Conservation (phyloP, 2,797 vertebrate genomes). For the Sebastolobus alascanus region DNA sequence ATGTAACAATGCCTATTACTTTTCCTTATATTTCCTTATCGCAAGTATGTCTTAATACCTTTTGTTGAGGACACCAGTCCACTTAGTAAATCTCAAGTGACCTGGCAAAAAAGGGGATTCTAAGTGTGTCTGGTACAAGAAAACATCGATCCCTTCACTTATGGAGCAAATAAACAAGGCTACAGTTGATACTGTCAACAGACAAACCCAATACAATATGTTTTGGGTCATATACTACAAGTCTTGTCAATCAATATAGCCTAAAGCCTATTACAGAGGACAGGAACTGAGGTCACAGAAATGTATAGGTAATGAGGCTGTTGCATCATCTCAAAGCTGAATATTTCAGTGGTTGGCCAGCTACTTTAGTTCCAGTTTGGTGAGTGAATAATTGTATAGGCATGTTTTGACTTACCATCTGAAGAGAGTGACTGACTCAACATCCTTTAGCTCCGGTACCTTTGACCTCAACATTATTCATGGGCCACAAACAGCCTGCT, state of each 20-base stretch:
- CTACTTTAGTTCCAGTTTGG: slow-evolving; percentile 43
- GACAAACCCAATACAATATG: background rate
- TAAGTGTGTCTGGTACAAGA: background rate
- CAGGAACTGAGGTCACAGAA: slow-evolving; percentile 20
- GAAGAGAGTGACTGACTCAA: slow-evolving; percentile 66
- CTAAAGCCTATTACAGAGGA: background rate
- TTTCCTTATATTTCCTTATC: background rate
- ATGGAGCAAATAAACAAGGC: background rate
- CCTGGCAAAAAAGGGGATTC: background rate
- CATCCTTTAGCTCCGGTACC: slow-evolving; percentile 70
- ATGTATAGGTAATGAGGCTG: slow-evolving; percentile 30
- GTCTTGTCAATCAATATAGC: background rate
- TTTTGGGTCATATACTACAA: slow-evolving; percentile 5
- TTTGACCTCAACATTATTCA: slow-evolving; percentile 78
- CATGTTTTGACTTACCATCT: slow-evolving; percentile 71
- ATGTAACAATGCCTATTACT: background rate
- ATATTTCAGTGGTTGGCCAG: slow-evolving; percentile 24
- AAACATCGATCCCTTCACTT: background rate
- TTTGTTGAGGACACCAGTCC: background rate
- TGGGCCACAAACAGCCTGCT: slow-evolving; percentile 57
- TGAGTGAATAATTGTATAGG: slow-evolving; percentile 67
- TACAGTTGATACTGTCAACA: background rate
- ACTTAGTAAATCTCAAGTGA: background rate
- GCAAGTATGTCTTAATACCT: background rate
- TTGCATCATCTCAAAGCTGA: slow-evolving; percentile 38